These are phyloP conservation scores for Toxotes lorentzi DNA, from an alignment of 2,797 vertebrate genomes.

Conservation along the genomic window DNA sequence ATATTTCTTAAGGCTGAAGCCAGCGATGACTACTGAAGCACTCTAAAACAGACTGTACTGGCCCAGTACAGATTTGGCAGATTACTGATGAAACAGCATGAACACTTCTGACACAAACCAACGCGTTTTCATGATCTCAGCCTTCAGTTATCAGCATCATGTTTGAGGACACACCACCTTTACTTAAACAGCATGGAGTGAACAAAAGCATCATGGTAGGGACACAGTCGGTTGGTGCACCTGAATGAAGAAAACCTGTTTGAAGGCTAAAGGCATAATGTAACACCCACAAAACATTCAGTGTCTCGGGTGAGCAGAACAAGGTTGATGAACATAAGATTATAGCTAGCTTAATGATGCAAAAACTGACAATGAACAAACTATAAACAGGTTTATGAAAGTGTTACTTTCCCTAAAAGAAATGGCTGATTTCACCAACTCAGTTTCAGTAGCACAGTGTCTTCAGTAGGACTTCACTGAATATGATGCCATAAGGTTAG, in stretches of 20 bases:
- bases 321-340: slow-evolving; percentile 11
- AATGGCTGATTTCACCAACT: background rate
- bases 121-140: slow-evolving; percentile 29
- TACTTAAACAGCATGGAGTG: slow-evolving; percentile 39
- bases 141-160: slow-evolving; percentile 31
- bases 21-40: slow-evolving; percentile 69
- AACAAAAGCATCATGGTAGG: slow-evolving; percentile 38
- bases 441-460: background rate
- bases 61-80: slow-evolving; percentile 51
- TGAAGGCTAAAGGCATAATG: slow-evolving; percentile 69
- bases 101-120: slow-evolving; percentile 18
- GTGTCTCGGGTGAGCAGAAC: slow-evolving; percentile 5
- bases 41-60: slow-evolving; percentile 50
- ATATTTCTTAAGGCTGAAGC: slow-evolving; percentile 75
- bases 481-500: background rate
- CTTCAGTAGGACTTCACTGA: slow-evolving; percentile 22
- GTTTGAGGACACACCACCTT: slow-evolving; percentile 15
- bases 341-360: background rate
- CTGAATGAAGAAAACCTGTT: slow-evolving; percentile 48
- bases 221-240: slow-evolving; percentile 50
- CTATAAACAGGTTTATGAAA: background rate
- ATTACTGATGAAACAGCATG: slow-evolving; percentile 29
- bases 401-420: background rate
- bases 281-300: slow-evolving; percentile 45
- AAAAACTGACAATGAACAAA: slow-evolving; percentile 13